phyloP scores from a whole-genome alignment of 2,888 invertebrate genomes.

The Tetragonisca angustula region DNA sequence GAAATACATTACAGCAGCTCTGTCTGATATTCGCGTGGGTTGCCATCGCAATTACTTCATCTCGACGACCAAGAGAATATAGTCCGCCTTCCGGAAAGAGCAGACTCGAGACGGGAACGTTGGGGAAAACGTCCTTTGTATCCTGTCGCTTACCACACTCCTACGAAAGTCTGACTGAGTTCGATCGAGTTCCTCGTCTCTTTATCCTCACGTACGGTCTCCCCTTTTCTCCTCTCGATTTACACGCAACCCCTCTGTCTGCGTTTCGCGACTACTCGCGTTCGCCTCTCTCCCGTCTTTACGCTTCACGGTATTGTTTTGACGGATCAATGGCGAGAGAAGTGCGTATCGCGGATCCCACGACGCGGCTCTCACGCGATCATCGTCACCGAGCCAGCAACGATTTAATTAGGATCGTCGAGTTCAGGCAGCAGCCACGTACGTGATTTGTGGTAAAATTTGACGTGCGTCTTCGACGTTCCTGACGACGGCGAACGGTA shows the following conservation, averaged over 20 bases:
- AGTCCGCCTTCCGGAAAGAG: slow-evolving; percentile 16
- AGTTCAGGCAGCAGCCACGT: neutral
- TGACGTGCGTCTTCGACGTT: neutral
- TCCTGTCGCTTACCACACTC: slow-evolving; percentile 35
- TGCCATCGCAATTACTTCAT: slow-evolving; percentile 27
- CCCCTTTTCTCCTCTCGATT: slow-evolving; percentile 25
- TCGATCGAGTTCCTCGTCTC: slow-evolving; percentile 14
- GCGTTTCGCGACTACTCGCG: neutral
- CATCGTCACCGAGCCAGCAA: slow-evolving; percentile 26
- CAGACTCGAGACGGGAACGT: slow-evolving; percentile 14
- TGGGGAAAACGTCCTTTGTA: slow-evolving; percentile 41
- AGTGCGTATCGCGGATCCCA: slow-evolving; percentile 16
- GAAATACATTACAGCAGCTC: too few relatives aligned
- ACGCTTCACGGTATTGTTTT: slow-evolving; percentile 23
- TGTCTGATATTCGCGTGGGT: slow-evolving; percentile 11
- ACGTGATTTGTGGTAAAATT: neutral
- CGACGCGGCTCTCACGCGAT: neutral
- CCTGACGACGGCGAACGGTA: neutral
- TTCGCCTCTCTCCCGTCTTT: neutral
- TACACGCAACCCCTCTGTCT: neutral
- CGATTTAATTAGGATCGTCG: slow-evolving; percentile 45
- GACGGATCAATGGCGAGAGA: slow-evolving; percentile 23
- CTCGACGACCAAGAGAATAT: slow-evolving; percentile 27
- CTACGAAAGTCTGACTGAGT: slow-evolving; percentile 31
- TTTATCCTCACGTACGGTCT: neutral